phyloP scores from a whole-genome alignment of 2,888 invertebrate species.

The Cyclophora albipunctata region DNA sequence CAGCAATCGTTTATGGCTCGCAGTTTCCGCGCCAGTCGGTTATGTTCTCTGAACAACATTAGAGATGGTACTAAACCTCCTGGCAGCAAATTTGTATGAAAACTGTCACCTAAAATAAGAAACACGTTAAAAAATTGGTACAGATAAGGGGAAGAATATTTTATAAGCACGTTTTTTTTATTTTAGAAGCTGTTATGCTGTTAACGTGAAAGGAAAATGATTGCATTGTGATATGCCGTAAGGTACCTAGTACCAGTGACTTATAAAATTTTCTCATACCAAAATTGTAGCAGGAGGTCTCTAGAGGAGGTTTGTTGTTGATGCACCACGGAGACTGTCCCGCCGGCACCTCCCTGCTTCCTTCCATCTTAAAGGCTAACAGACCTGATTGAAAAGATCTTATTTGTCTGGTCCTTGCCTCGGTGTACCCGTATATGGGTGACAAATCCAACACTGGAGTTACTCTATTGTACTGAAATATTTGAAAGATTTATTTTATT shows the following conservation, averaged over 20 bases:
- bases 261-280: slow-evolving; percentile 14
- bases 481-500: background rate
- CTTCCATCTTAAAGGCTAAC: slow-evolving; percentile 25
- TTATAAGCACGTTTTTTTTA: no score
- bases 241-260: no score
- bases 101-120: slow-evolving; percentile 19
- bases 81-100: slow-evolving; percentile 21
- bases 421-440: slow-evolving; percentile 25
- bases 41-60: slow-evolving; percentile 29
- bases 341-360: slow-evolving; percentile 25
- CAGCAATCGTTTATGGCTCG: slow-evolving; percentile 85
- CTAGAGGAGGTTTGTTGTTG: slow-evolving; percentile 25
- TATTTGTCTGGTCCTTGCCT: slow-evolving; percentile 12
- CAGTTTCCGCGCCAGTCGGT: background rate
- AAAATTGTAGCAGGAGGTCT: slow-evolving; percentile 39
- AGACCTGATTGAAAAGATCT: slow-evolving; percentile 25
- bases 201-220: no score
- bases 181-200: no score
- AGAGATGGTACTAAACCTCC: slow-evolving; percentile 22
- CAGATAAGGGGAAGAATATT: no score
- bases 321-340: slow-evolving; percentile 15
- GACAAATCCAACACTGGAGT: slow-evolving; percentile 32
- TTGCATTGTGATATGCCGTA: no score
- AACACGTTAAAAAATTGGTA: slow-evolving; percentile 8
- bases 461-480: slow-evolving; percentile 24